Percentiles rank a stretch among this genome's conserved stretches.
phyloP scores from a whole-genome alignment of 2,797 vertebrate genomes.

The Clamator glandarius region DNA sequence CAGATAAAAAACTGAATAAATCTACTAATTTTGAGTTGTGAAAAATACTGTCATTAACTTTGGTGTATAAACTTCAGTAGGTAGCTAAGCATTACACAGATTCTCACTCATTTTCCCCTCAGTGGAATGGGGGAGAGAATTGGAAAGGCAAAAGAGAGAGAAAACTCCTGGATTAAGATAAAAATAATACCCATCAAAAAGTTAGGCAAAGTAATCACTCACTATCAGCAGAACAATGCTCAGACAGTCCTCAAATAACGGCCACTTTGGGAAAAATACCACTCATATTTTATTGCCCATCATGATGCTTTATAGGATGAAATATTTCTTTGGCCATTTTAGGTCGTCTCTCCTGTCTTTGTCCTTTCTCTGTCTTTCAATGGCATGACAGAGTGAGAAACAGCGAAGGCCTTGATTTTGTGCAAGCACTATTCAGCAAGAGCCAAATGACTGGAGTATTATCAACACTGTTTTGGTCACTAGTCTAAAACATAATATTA shows the following conservation, averaged over 20 bases:
- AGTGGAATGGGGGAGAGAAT: background rate
- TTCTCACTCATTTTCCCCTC: rapidly evolving
- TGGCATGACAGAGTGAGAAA: background rate
- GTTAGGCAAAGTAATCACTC: background rate
- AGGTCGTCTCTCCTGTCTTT: background rate
- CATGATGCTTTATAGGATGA: background rate
- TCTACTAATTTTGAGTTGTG: background rate
- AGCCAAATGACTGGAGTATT: background rate
- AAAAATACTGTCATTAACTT: background rate
- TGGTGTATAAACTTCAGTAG: background rate
- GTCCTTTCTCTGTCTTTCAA: background rate
- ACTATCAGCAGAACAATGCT: rapidly evolving
- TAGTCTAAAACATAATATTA: background rate
- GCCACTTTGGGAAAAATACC: background rate
- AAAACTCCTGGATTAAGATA: background rate
- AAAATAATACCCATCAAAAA: rapidly evolving
- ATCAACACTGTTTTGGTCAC: background rate
- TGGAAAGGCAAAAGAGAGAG: background rate
- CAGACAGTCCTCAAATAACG: background rate
- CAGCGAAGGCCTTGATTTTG: background rate
- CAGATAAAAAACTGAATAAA: background rate
- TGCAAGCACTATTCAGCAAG: background rate
- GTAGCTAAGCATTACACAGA: background rate
- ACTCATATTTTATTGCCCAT: background rate
- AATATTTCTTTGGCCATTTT: background rate